Evolutionary conservation across 1,140 invertebrate species (phyloP).

Genomic region (Lasioglossum albipes): DNA sequence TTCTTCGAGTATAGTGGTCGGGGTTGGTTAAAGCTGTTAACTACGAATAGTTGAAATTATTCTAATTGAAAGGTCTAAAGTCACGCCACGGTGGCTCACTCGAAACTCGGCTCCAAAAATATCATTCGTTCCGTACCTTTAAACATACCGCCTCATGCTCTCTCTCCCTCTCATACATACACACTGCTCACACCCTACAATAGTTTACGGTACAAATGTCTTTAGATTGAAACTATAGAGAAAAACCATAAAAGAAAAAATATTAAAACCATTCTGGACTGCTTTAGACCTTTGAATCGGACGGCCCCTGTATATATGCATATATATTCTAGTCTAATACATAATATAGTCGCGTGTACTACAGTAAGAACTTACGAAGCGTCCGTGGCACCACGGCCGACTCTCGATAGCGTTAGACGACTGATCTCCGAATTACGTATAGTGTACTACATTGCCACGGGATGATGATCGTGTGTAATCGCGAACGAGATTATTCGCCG

Average conservation of each 20-base stretch:
- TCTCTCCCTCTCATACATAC: too few relatives aligned
- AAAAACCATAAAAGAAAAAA: too few relatives aligned
- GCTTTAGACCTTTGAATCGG: constrained; percentile 39
- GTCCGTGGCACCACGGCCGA: constrained; percentile 72
- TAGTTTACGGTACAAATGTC: too few relatives aligned
- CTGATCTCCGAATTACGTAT: constrained; percentile 77
- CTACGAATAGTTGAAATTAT: constrained; percentile 8
- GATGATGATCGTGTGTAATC: constrained; percentile 30
- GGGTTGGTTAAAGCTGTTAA: constrained; percentile 2
- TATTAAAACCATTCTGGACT: too few relatives aligned
- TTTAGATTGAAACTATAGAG: too few relatives aligned
- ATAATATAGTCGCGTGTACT: constrained; percentile 16
- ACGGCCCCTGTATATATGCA: constrained; percentile 5
- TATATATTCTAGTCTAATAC: constrained; percentile 14
- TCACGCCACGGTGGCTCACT: too few relatives aligned
- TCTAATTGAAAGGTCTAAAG: constrained; percentile 37
- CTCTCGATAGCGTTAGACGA: constrained; percentile 77
- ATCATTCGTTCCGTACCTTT: too few relatives aligned
- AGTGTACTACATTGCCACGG: constrained; percentile 56
- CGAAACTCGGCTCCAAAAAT: too few relatives aligned
- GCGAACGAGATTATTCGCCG: constrained; percentile 54
- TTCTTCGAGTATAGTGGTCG: neutral
- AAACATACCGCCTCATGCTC: too few relatives aligned
- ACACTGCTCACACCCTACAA: too few relatives aligned
- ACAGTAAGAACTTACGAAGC: constrained; percentile 18